phyloP scores from a whole-genome alignment of 1,140 invertebrate species.

The Chlorops oryzae region DNA sequence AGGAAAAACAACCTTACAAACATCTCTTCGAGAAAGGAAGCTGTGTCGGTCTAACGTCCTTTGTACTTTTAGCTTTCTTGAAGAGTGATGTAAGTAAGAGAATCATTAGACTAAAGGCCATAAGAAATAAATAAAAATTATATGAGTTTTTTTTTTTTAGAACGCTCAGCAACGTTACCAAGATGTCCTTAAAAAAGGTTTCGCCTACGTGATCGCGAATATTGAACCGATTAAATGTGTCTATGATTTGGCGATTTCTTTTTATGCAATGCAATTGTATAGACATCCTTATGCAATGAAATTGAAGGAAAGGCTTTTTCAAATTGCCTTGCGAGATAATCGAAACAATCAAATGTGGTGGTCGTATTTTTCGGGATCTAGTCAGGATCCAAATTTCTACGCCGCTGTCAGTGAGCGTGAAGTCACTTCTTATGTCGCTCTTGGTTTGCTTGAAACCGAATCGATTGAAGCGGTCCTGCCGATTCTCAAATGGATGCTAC shows the following conservation, averaged over 20 bases:
- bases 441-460: neutral
- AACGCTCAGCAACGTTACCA: too few relatives aligned
- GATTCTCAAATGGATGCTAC: neutral
- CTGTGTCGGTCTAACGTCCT: constrained; percentile 2
- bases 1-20: neutral
- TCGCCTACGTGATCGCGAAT: neutral
- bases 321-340: neutral
- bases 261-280: neutral
- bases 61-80: constrained; percentile 1
- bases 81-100: neutral
- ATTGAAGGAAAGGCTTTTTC: neutral
- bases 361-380: neutral
- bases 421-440: neutral
- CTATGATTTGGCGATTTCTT: neutral
- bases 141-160: too few relatives aligned
- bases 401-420: neutral
- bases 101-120: too few relatives aligned
- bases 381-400: neutral
- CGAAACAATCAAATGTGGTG: neutral
- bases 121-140: too few relatives aligned
- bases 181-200: too few relatives aligned
- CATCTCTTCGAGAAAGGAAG: neutral
- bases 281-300: neutral
- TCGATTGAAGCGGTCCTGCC: neutral
- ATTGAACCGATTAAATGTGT: neutral